Conservation (phyloP, 2,797 vertebrate species). For the Rhyacichthys aspro region DNA sequence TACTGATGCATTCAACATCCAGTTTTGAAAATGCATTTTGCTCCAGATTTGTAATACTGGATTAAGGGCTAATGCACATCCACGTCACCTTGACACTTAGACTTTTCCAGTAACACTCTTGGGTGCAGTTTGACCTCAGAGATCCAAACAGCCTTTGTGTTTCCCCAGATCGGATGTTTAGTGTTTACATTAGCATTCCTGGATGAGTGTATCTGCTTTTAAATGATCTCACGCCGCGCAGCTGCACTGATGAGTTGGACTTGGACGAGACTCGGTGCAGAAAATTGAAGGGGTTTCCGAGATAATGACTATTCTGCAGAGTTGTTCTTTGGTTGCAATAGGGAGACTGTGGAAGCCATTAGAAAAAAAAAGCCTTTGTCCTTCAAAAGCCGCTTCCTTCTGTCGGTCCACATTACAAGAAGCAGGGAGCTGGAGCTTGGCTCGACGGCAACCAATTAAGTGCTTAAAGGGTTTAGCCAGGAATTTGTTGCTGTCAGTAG, state of each 20-base stretch:
- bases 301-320: constrained; percentile 18
- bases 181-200: constrained; percentile 68
- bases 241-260: constrained; percentile 47
- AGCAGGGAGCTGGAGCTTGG: constrained; percentile 54
- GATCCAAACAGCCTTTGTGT: constrained; percentile 30
- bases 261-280: constrained; percentile 26
- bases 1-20: no score
- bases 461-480: constrained; percentile 70
- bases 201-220: constrained; percentile 50
- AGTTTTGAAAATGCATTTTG: no score
- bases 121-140: constrained; percentile 24
- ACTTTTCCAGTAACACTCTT: constrained; percentile 14
- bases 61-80: no score
- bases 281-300: constrained; percentile 11
- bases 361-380: constrained; percentile 13
- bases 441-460: constrained; percentile 67
- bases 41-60: no score
- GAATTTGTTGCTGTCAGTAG: constrained; percentile 77
- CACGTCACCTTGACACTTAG: no score
- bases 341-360: constrained; percentile 30
- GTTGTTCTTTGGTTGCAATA: constrained; percentile 8
- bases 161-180: constrained; percentile 66
- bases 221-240: constrained; percentile 59
- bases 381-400: constrained; percentile 27
- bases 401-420: constrained; percentile 42